Conservation (phyloP, 2,797 vertebrate species). For the Mormyrops boulengeri region DNA sequence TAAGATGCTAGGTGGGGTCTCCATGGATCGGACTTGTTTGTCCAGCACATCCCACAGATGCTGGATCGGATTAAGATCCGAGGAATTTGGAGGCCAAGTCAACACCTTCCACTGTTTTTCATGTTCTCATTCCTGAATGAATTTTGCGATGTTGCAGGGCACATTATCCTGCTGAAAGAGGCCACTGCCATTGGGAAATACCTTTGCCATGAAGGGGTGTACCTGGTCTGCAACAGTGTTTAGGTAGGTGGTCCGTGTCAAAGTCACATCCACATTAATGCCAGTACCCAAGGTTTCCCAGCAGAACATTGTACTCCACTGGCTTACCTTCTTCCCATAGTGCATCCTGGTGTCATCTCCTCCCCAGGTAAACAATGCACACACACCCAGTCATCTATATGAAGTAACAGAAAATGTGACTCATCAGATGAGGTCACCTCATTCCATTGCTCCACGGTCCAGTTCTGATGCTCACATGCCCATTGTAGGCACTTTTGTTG, state of each 20-base stretch:
- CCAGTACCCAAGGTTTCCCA: not conserved
- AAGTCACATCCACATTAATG: not conserved
- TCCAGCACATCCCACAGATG: not conserved
- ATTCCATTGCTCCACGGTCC: not conserved
- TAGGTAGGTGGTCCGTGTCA: not conserved
- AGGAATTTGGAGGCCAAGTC: not conserved
- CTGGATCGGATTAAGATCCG: not conserved
- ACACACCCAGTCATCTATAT: not conserved
- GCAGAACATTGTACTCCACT: not conserved
- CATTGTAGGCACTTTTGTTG: not conserved
- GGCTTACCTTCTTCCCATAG: not conserved
- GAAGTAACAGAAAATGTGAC: not conserved
- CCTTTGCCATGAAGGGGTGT: not conserved
- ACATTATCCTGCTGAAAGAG: not conserved
- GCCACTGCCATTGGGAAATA: not conserved
- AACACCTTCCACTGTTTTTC: not conserved
- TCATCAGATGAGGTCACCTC: not conserved
- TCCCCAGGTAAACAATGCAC: not conserved
- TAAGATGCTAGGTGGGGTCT: not conserved
- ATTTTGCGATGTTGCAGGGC: not conserved
- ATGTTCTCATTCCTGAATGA: not conserved
- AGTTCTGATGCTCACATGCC: not conserved
- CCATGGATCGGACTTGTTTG: not conserved
- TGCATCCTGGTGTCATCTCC: not conserved
- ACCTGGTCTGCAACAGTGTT: not conserved